A percentile compares a stretch with the other conserved stretches of the same genome.
These are phyloP conservation scores for Nomada goodeniana DNA, from an alignment of 2,888 invertebrate genomes.

Conservation along the genomic window DNA sequence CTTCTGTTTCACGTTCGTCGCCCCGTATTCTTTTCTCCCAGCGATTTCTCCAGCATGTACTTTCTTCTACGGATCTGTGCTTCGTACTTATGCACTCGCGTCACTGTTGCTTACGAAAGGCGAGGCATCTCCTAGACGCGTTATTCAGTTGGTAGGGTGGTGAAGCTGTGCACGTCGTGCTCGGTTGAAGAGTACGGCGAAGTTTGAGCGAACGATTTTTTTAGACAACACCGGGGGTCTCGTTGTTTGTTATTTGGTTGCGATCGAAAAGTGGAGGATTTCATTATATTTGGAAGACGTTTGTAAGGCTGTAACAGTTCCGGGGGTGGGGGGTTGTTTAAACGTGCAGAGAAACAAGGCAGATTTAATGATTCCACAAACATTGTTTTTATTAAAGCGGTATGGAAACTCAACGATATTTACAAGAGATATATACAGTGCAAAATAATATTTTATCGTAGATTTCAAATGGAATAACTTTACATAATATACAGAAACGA, in stretches of 20 bases:
- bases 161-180: too few relatives aligned
- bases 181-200: too few relatives aligned
- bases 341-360: slow-evolving; percentile 3
- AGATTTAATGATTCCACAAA: slow-evolving; percentile 85
- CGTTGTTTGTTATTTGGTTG: too few relatives aligned
- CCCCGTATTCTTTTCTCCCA: not conserved
- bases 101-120: not conserved
- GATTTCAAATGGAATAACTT: slow-evolving; percentile 43
- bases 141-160: not conserved
- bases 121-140: not conserved
- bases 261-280: too few relatives aligned
- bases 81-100: too few relatives aligned
- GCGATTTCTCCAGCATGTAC: not conserved
- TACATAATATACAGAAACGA: slow-evolving; percentile 35
- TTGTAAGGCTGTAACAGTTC: too few relatives aligned
- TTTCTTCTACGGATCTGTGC: too few relatives aligned
- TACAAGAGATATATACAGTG: slow-evolving; percentile 84
- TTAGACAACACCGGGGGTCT: too few relatives aligned
- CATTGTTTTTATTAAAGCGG: slow-evolving; percentile 87
- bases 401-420: slow-evolving; percentile 87
- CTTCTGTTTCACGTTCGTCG: slow-evolving; percentile 7
- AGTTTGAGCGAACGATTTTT: too few relatives aligned
- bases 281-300: not conserved
- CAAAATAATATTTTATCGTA: slow-evolving; percentile 61
- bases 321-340: too few relatives aligned